Conservation (phyloP, 2,888 invertebrate species). For the Campaea margaritaria region DNA sequence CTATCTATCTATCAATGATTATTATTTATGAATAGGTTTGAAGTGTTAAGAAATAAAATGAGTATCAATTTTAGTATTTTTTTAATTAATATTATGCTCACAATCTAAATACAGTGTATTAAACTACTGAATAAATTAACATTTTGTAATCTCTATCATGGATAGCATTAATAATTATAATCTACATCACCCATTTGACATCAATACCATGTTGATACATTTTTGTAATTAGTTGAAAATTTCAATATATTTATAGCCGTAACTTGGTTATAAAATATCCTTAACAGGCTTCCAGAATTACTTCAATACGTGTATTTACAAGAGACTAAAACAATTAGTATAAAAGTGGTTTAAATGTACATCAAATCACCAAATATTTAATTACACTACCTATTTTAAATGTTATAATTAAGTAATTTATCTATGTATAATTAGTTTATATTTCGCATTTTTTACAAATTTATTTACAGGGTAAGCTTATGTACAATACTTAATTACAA, state of each 20-base stretch:
- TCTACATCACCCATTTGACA: conserved; percentile 52
- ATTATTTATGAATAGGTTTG: no score
- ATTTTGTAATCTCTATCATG: conserved; percentile 67
- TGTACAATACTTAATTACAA: conserved; percentile 60
- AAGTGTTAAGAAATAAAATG: conserved; percentile 10
- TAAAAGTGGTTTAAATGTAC: conserved; percentile 27
- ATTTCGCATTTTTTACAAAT: conserved; percentile 33
- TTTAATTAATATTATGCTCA: conserved; percentile 76
- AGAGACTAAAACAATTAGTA: conserved; percentile 12
- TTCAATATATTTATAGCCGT: conserved; percentile 22
- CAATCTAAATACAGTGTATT: conserved; percentile 80
- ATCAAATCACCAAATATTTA: conserved; percentile 28
- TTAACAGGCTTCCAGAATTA: conserved; percentile 18
- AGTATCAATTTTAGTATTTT: conserved; percentile 37
- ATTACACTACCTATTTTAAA: conserved; percentile 28
- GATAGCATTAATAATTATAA: conserved; percentile 44
- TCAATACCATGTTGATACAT: conserved; percentile 40
- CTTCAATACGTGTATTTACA: conserved; percentile 10
- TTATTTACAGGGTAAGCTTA: conserved; percentile 52
- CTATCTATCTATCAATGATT: no score
- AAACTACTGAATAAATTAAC: conserved; percentile 79
- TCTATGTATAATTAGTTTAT: conserved; percentile 3
- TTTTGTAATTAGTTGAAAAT: conserved; percentile 25
- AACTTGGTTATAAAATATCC: conserved; percentile 24
- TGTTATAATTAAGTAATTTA: conserved; percentile 43